These are phyloP conservation scores for Whitmania pigra DNA, from an alignment of 1,140 invertebrate species.

Conservation along the genomic window DNA sequence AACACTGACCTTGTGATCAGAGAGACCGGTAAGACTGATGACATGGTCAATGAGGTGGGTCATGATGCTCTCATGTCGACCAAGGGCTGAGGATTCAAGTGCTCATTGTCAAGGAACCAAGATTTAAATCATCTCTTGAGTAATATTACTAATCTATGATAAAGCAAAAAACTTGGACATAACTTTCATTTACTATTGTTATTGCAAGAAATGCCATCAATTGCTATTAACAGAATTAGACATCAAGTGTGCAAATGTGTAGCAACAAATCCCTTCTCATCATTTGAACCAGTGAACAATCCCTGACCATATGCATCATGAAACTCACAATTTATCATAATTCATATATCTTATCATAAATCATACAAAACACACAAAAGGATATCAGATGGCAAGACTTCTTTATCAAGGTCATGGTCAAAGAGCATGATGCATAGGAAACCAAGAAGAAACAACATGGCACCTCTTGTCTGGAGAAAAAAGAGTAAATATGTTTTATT, in stretches of 20 bases:
- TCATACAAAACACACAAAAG: no score
- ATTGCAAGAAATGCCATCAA: no score
- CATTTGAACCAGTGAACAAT: no score
- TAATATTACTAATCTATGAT: background rate
- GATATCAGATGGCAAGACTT: slow-evolving; percentile 21
- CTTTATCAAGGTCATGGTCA: slow-evolving; percentile 43
- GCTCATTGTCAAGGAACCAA: background rate
- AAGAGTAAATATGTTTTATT: slow-evolving; percentile 4
- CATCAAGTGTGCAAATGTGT: no score
- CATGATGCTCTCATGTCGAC: slow-evolving; percentile 40
- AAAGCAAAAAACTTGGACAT: no score
- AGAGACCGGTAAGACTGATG: slow-evolving; percentile 42
- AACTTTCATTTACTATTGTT: no score
- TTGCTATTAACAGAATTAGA: no score
- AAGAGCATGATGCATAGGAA: slow-evolving; percentile 44
- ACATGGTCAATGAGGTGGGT: slow-evolving; percentile 45
- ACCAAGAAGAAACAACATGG: slow-evolving; percentile 42
- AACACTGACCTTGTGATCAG: slow-evolving; percentile 43
- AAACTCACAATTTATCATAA: background rate
- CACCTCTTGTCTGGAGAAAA: slow-evolving; percentile 40
- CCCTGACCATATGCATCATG: no score
- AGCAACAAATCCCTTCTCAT: no score
- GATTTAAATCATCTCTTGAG: background rate
- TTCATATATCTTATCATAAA: no score
- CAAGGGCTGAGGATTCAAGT: background rate